Base-by-base conservation (phyloP, 2,113 vertebrate genomes). In the Hymenochirus boettgeri region DNA sequence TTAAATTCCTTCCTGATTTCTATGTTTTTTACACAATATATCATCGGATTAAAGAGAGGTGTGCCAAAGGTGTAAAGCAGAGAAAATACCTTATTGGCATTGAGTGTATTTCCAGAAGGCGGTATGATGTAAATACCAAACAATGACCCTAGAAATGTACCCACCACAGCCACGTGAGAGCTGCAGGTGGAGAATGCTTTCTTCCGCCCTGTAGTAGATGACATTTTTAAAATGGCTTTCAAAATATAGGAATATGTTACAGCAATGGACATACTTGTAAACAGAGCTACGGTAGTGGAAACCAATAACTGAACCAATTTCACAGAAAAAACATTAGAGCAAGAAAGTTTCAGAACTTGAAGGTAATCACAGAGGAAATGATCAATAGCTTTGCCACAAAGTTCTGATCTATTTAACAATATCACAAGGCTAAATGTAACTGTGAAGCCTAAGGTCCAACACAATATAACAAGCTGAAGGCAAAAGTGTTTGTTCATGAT, bases 171-270 rank as follows among this genome's bases (percentile, higher is more conserved):
- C 58, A 80, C 56, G 47, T 79, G 74, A 2, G 77, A 72, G 4
- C 45, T 54, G 17, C n/a, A n/a, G n/a, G n/a, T n/a, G n/a, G n/a
- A n/a, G n/a, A n/a, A n/a, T n/a, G n/a, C n/a, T n/a, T n/a, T 79
- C 2, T 5, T 45, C 8, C 61, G 9, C 21, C 75, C 70, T 11
- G 62, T 50, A 31, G 3, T 19, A 10, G 55, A 62, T 17, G 69
- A 63, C 5, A 73, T 61, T 51, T 17, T 72, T 13, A 79, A 42
- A 33, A 77, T 62, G 12, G 72, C 70, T 13, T 1, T 1, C 7
- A 74, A 67, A 12, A 79, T 77, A 5, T 61, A 62, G 2, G 35
- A 17, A 2, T 79, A 80, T 24, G 76, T 82, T 10, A 73, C 24
- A 58, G 60, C 42, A 24, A 65, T 61, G 23, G 79, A 9, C 1